Evolutionary conservation across 1,140 invertebrate genomes (phyloP), one percentile per base, ranked within the genome.

Genomic region (Diorhabda elongata): DNA sequence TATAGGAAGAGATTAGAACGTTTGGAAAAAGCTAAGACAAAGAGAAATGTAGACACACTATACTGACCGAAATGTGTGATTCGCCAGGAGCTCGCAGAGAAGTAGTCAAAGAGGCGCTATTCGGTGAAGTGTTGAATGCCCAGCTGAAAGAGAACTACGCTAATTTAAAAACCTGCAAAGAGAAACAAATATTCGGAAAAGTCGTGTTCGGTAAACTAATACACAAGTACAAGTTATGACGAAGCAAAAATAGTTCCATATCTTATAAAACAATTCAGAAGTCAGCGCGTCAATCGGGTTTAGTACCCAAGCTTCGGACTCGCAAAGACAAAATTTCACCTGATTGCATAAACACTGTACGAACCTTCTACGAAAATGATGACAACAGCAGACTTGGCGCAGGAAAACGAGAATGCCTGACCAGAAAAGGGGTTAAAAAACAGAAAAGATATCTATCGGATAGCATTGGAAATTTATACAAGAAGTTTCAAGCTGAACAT

Each of bases 141-240:
- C 52, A 66, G 44, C 42, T 66, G 9, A 26, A 58, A 61, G 59
- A 61, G 26, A 61, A 61, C 26, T 61, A 61, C 26, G 6, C 59
- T 26, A 61, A 6, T 8, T 61, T 61, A 26, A 66, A 66, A 58
- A 5, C 4, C 57, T 58, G 44, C 44, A 66, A 66, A 66, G 45
- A 66, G 64, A 66, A 58, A 66, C 66, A 60, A 67, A 60, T 8
- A 6, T 56, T 56, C 43, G 44, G 57, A 65, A 65, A 65, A 56
- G 45, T 3, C 26, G 45, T 42, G 6, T 4, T 1, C 57, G 64
- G 45, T 26, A 65, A 11, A 7, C 5, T 52, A 56, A 2, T 56
- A 11, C 11, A 65, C 52, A 56, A 65, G 8, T 63, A 63, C 11
- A 63, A 8, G n/a, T 11, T 42, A 11, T 63, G 42, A 3, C 8